A percentile compares a stretch with the other conserved stretches of the same genome.
These are phyloP conservation scores for Triops cancriformis DNA, from an alignment of 1,140 invertebrate species.

Conservation along the genomic window DNA sequence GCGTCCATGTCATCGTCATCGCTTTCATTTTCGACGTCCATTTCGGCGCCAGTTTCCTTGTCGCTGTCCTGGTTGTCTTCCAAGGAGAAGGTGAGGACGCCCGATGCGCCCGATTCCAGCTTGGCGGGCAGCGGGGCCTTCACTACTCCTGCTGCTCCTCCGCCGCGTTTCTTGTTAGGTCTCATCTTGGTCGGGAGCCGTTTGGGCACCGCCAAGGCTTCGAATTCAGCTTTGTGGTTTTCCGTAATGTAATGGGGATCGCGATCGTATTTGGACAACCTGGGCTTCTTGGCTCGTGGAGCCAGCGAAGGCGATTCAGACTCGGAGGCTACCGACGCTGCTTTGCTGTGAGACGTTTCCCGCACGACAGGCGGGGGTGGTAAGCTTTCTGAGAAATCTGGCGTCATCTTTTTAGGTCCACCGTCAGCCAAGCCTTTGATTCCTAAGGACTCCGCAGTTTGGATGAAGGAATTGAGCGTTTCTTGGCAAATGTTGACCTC, in stretches of 20 bases:
- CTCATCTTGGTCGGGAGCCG: not conserved
- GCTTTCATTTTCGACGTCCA: not conserved
- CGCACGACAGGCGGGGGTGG: not conserved
- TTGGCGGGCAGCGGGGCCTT: not conserved
- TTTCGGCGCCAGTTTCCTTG: not conserved
- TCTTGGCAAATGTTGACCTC: slow-evolving; percentile 27
- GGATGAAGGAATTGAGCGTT: slow-evolving; percentile 11
- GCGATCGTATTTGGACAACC: not conserved
- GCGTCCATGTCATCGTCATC: not conserved
- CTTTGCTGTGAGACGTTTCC: not conserved
- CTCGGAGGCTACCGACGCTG: not conserved
- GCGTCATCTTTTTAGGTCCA: slow-evolving; percentile 32
- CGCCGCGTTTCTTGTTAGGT: not conserved
- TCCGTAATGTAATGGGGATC: not conserved
- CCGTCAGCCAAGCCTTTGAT: slow-evolving; percentile 21
- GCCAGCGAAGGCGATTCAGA: not conserved
- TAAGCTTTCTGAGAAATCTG: not conserved
- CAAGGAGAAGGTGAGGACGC: not conserved
- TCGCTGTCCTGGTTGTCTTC: not conserved
- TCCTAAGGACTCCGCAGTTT: slow-evolving; percentile 25
- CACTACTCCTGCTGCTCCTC: not conserved
- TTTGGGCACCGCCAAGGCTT: not conserved
- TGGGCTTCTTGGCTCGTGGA: not conserved
- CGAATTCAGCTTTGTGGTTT: not conserved
- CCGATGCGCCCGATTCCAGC: not conserved